A percentile compares a stretch with the other conserved stretches of the same genome.
These are phyloP conservation scores for Prionchulus punctatus DNA, from an alignment of 2,888 invertebrate species.

Conservation along the genomic window DNA sequence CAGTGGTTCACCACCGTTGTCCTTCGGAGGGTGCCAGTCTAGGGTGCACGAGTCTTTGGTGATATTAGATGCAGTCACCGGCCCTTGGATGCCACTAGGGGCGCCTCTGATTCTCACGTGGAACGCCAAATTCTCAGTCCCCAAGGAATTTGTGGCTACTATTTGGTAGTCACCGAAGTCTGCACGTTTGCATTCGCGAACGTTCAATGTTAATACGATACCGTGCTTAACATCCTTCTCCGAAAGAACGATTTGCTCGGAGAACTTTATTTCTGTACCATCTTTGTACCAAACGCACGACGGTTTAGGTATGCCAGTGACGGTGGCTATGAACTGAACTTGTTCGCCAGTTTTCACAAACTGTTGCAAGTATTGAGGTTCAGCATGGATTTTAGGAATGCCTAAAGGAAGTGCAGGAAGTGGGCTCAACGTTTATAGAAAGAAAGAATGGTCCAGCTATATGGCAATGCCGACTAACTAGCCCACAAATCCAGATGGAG, in stretches of 20 bases:
- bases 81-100: conserved; percentile 10
- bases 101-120: conserved; percentile 16
- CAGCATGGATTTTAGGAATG: neutral
- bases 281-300: neutral
- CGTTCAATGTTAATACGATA: neutral
- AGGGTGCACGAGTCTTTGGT: conserved; percentile 32
- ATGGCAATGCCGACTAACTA: no score
- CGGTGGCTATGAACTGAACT: neutral
- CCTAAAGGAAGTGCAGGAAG: no score
- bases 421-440: no score
- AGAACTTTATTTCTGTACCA: neutral
- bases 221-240: neutral
- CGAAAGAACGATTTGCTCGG: no score
- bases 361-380: neutral
- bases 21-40: conserved; percentile 35
- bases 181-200: conserved; percentile 9
- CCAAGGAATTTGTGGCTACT: conserved; percentile 23
- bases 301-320: neutral
- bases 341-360: neutral
- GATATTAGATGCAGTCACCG: conserved; percentile 23
- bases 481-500: no score
- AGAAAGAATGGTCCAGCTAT: no score
- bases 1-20: conserved; percentile 32
- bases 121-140: conserved; percentile 19
- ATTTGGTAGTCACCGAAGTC: conserved; percentile 27